Conservation (phyloP, 1,140 invertebrate species). For the Drosophila pseudoobscura region DNA sequence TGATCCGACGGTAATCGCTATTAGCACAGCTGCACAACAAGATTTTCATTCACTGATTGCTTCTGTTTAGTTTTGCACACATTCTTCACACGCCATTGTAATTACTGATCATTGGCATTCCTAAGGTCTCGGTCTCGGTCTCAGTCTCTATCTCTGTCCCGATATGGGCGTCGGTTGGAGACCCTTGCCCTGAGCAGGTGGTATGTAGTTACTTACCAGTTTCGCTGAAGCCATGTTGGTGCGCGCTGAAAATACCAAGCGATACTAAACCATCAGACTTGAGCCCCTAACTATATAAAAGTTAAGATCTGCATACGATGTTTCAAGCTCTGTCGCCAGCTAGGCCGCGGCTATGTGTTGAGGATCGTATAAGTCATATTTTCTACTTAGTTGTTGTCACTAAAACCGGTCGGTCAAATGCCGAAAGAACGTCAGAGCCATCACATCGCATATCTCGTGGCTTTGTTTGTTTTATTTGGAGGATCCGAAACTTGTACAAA, state of each 20-base stretch:
- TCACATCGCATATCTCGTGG: no score
- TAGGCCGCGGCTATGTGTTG: background rate
- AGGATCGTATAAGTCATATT: slow-evolving; percentile 40
- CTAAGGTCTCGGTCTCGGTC: slow-evolving; percentile 9
- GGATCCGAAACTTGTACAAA: no score
- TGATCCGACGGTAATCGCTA: slow-evolving; percentile 1
- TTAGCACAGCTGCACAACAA: slow-evolving; percentile 47
- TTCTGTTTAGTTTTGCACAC: slow-evolving; percentile 39
- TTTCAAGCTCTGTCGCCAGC: slow-evolving; percentile 14
- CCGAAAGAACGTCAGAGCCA: slow-evolving; percentile 10
- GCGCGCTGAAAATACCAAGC: slow-evolving; percentile 67
- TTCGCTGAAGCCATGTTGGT: slow-evolving; percentile 77
- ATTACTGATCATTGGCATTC: slow-evolving; percentile 18
- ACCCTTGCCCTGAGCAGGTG: slow-evolving; percentile 3
- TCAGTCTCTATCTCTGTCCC: background rate
- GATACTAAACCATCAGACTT: slow-evolving; percentile 64
- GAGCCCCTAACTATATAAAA: slow-evolving; percentile 52
- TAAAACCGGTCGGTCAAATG: slow-evolving; percentile 44
- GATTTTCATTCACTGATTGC: slow-evolving; percentile 18
- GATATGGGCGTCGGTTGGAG: no score
- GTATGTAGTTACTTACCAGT: slow-evolving; percentile 62
- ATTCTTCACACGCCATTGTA: slow-evolving; percentile 43
- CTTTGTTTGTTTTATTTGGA: no score
- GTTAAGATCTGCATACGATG: slow-evolving; percentile 70
- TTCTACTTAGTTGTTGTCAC: slow-evolving; percentile 34